Evolutionary conservation across 2,797 vertebrate species (phyloP).

Genomic region (Notolepis coatsorum): DNA sequence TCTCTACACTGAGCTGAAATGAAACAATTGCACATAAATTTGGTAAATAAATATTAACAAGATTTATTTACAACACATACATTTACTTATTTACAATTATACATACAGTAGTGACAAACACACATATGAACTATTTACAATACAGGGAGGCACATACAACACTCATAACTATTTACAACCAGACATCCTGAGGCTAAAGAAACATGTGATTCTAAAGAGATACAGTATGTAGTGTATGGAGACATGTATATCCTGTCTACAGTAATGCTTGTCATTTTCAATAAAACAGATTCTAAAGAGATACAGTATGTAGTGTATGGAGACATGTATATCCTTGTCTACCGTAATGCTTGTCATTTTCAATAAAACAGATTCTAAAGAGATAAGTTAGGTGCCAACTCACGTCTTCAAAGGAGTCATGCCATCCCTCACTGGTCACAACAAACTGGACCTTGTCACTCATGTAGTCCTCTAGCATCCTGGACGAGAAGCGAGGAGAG

Average conservation of each 20-base stretch:
- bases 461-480: constrained; percentile 91
- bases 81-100: no score
- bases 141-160: no score
- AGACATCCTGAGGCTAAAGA: no score
- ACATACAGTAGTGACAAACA: no score
- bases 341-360: background rate
- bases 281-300: background rate
- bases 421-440: constrained; percentile 91
- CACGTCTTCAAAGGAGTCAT: constrained; percentile 92
- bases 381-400: constrained; percentile 47
- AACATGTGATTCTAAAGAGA: no score
- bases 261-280: background rate
- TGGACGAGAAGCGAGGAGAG: constrained; percentile 53
- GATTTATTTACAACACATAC: no score
- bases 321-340: background rate
- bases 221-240: background rate
- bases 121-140: no score
- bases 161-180: no score
- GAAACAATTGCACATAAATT: no score
- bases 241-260: background rate
- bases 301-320: background rate
- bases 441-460: constrained; percentile 91
- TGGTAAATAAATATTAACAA: no score
- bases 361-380: background rate
- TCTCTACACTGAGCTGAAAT: no score